Evolutionary conservation across 2,113 vertebrate species (phyloP), one percentile per base, ranked within the genome.

Genomic region (Spea bombifrons): DNA sequence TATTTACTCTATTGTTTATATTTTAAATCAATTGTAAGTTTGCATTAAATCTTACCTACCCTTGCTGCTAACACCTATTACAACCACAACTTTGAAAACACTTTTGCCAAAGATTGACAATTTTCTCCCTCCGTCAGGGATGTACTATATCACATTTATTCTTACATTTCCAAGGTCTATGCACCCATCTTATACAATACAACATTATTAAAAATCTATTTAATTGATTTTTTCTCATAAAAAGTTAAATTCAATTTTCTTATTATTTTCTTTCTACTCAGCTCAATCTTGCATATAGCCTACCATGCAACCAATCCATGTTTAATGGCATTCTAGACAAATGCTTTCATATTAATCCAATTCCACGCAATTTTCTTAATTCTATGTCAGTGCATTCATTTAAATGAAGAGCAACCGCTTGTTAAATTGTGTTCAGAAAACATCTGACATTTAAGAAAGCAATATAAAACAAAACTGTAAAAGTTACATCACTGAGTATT

Each of bases 221-320:
- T 77, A 77, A 78, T 78, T 78, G 76, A 78, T 78, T 76, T 78
- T 47, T 48, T 66, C 76, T 78, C 59, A 78, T 66, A 66, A 78
- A 78, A 66, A 72, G 72, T 78, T 78, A 72, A 78, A 78, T 78
- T 78, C 68, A 52, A 72, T 78, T 78, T 78, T 64, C 69, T 78
- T 78, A 78, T 78, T 69, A 52, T 48, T 71, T 70, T 47, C 52
- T 77, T 61, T 77, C 43, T 17, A 9, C 13, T 43, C 67, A 50
- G 57, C 44, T 50, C 3, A 78, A 71, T 71, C 46, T 64, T 16
- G 75, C 70, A 55, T 68, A 78, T 15, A 65, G 47, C 44, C 15
- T 78, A 16, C 59, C 69, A 66, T 49, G 59, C 71, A 78, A 71
- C 71, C 76, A 78, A 65, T 64, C 53, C 76, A 13, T 65, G 30